These are phyloP conservation scores for Trigoniulus corallinus DNA, from an alignment of 1,140 invertebrate species.

Conservation along the genomic window DNA sequence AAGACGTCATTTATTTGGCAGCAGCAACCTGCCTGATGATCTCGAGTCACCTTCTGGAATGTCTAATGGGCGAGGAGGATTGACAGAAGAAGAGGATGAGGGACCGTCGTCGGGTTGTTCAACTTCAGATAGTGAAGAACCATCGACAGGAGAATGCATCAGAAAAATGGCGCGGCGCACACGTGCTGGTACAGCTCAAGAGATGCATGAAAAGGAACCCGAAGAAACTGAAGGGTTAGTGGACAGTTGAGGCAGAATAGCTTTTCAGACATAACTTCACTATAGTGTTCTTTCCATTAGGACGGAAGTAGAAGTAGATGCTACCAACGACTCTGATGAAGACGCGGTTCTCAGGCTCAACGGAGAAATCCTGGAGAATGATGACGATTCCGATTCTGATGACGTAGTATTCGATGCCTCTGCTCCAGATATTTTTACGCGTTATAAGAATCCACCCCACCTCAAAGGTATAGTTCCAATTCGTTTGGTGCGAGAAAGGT, in stretches of 20 bases:
- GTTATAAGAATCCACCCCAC: constrained; percentile 10
- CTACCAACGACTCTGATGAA: background rate
- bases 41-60: constrained; percentile 10
- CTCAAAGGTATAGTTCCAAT: constrained; percentile 14
- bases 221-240: too few species aligned
- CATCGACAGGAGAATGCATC: background rate
- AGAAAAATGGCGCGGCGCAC: background rate
- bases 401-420: background rate
- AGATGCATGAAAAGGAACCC: too few species aligned
- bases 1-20: constrained; percentile 8
- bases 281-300: too few species aligned
- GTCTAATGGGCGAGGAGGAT: too few species aligned
- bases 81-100: background rate
- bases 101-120: background rate
- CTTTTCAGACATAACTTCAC: too few species aligned
- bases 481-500: constrained; percentile 9
- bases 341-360: constrained; percentile 11
- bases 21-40: constrained; percentile 13
- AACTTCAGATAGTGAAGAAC: background rate
- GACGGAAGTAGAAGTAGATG: too few species aligned
- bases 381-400: too few species aligned
- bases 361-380: constrained; percentile 16
- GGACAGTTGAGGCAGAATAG: too few species aligned
- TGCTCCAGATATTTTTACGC: constrained; percentile 2
- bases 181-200: too few species aligned